Evolutionary conservation across 2,888 invertebrate species (phyloP), one percentile per base, ranked within the genome.

Genomic region (Anoncus sp.): DNA sequence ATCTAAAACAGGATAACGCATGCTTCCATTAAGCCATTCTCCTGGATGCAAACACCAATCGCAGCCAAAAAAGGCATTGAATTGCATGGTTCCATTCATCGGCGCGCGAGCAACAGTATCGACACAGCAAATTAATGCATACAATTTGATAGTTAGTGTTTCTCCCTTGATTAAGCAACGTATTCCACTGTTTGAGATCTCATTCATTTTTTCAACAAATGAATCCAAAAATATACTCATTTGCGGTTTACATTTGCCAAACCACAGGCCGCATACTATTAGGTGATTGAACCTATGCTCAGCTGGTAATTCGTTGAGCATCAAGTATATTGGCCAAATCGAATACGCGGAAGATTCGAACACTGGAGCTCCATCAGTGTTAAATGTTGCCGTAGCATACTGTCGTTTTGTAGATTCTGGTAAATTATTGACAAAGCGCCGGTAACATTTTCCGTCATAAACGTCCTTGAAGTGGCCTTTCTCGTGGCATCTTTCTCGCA

Each of bases 251-350:
- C 47, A 40, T 47, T 60, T 59, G 5, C 60, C 60, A 49, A 71
- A 60, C 71, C 71, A 71, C 22, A 62, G 47, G 27, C 71, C 60
- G 27, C 71, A 71, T 18, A 40, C 49, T n/a, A 71, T 47, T 10
- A 60, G 10, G 16, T 43, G 24, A 9, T 40, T 27, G 12, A 60
- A 20, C 57, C 60, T 71, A 27, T 16, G 12, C 18, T 71, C 20
- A 10, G 35, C 38, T n/a, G 71, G 71, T 5, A 71, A 31, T 60
- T 71, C 71, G 43, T 71, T 71, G 12, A 71, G 35, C 49, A 71
- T 31, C 5, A 62, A n/a, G 18, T 71, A 35, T 35, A 71, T 60
- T 12, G 60, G 71, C 71, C 71, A 71, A 12, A 71, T 59, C 27
- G 70, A 70, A 66, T 49, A 66, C 7, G 27, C 35, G 2, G 47